Conservation (phyloP, 2,888 invertebrate genomes). For the Nymphalis c-album region DNA sequence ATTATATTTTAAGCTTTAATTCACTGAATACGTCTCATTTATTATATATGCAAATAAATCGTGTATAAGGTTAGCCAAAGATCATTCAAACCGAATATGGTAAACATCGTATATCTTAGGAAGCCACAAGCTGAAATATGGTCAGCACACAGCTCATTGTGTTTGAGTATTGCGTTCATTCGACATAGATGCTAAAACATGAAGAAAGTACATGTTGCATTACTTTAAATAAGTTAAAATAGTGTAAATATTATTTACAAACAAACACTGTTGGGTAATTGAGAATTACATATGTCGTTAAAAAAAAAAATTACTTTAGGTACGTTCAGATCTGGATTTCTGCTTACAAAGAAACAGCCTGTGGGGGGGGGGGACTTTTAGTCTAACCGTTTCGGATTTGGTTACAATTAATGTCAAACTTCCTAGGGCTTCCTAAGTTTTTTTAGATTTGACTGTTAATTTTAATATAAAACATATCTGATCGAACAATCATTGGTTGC, state of each 20-base stretch:
- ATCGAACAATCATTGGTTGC: conserved; percentile 38
- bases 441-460: no score
- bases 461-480: conserved; percentile 16
- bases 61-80: conserved; percentile 36
- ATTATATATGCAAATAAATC: conserved; percentile 34
- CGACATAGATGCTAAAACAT: conserved; percentile 37
- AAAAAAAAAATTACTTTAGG: no score
- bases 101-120: conserved; percentile 43
- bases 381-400: no score
- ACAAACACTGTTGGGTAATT: no score
- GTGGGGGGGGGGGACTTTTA: no score
- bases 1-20: neutral
- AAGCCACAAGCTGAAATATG: conserved; percentile 48
- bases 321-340: no score
- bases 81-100: conserved; percentile 44
- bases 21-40: conserved; percentile 4
- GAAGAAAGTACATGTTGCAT: conserved; percentile 16
- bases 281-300: no score
- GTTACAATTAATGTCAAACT: no score
- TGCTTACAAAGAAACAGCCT: no score
- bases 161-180: conserved; percentile 43
- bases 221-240: no score
- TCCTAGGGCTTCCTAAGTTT: no score
- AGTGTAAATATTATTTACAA: no score
- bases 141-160: conserved; percentile 42